Evolutionary conservation across 2,888 invertebrate species (phyloP), one percentile per base, ranked within the genome.

Genomic region (Morpho helenor): DNA sequence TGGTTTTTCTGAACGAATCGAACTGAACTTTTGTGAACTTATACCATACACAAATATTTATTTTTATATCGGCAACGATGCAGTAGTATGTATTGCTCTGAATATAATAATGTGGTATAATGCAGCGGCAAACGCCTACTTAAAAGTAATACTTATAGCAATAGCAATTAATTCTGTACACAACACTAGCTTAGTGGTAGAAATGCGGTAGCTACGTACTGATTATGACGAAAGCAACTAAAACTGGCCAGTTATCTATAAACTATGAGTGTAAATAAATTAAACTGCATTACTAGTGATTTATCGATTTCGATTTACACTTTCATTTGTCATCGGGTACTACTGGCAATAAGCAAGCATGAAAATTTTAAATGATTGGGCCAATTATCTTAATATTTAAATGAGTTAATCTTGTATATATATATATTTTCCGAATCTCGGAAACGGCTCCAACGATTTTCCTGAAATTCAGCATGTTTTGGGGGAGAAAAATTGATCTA

Each of bases 191-290:
- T 55, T 52, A 61, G 61, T 63, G 53, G 50, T 58, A 60, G 62
- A 56, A 57, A 58, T 53, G 54, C 60, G 59, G 52, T 16, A 57
- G 60, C 10, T 22, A 16, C 42, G 7, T 67, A 67, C 64, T 62
- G 57, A 68, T 76, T 75, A 71, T 73, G 70, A 73, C 72, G 73
- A 52, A 58, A 61, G 64, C 62, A 40, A 45, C 41, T 67, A 63
- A 64, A 70, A 69, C 73, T 68, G 66, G 70, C 64, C 68, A 66
- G 68, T 68, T 76, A 74, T 73, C 70, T 73, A 65, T 68, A 65
- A 66, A 65, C 70, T 69, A 72, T 71, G 72, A 77, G 77, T 74
- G 77, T 73, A 68, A 64, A 62, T 63, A 68, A 57, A 54, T 58
- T 63, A 43, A 67, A 55, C 57, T 61, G 68, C 62, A 66, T 65